Evolutionary conservation across 2,888 invertebrate species (phyloP).

Genomic region (Sminthurinus aureus): DNA sequence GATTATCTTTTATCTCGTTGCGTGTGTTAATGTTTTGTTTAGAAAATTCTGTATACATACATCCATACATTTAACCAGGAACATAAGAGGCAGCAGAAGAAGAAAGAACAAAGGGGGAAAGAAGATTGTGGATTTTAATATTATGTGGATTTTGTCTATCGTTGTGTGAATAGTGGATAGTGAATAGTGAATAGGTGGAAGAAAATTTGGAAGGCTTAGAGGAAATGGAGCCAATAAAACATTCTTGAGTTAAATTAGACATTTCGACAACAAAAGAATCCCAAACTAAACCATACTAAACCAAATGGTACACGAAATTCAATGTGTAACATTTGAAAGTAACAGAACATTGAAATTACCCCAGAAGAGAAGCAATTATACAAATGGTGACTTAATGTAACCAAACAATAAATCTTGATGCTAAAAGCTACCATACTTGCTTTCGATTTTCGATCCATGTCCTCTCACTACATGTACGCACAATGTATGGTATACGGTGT

Average conservation of each 20-base stretch:
- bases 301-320: constrained; percentile 13
- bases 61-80: too few relatives aligned
- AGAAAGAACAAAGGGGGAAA: too few relatives aligned
- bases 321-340: constrained; percentile 15
- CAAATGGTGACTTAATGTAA: constrained; percentile 43
- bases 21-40: too few relatives aligned
- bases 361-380: constrained; percentile 38
- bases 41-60: too few relatives aligned
- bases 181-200: constrained; percentile 2
- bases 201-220: constrained; percentile 4
- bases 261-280: constrained; percentile 39
- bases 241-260: constrained; percentile 35
- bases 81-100: too few relatives aligned
- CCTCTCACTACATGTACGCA: background rate
- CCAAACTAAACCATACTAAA: constrained; percentile 6
- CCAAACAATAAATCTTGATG: constrained; percentile 39
- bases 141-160: background rate
- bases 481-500: background rate
- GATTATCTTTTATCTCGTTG: too few relatives aligned
- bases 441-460: constrained; percentile 4
- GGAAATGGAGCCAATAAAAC: constrained; percentile 31
- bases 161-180: background rate
- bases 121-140: background rate
- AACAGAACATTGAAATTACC: constrained; percentile 33
- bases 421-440: constrained; percentile 33